Evolutionary conservation across 2,888 invertebrate species (phyloP).

Genomic region (Drepanosiphum platanoidis): DNA sequence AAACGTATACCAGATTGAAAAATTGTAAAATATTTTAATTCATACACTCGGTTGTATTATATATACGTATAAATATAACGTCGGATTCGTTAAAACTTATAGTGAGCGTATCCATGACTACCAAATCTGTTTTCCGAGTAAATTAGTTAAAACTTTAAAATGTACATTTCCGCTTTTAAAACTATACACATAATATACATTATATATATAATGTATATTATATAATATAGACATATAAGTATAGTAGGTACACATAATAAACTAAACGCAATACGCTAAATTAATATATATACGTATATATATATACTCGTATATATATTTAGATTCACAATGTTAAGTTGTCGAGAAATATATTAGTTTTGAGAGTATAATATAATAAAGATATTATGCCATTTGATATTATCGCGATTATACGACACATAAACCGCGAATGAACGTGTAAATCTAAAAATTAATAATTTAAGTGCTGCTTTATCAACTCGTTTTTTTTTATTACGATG

Average conservation of each 20-base stretch:
- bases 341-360: not conserved
- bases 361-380: not conserved
- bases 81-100: not conserved
- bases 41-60: not conserved
- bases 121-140: not conserved
- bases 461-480: not conserved
- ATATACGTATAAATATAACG: not conserved
- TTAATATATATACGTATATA: not conserved
- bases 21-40: constrained; percentile 18
- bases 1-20: not conserved
- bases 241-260: not conserved
- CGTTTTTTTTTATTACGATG: too few relatives aligned
- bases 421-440: not conserved
- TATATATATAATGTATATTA: not conserved
- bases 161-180: not conserved
- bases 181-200: too few relatives aligned
- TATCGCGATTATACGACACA: not conserved
- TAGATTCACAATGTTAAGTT: too few relatives aligned
- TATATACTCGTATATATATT: not conserved
- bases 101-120: not conserved
- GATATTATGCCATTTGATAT: not conserved
- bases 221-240: not conserved
- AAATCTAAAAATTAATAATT: constrained; percentile 13
- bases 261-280: not conserved
- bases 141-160: not conserved